Base-by-base conservation (phyloP, 2,113 vertebrate species). In the Scomber scombrus region DNA sequence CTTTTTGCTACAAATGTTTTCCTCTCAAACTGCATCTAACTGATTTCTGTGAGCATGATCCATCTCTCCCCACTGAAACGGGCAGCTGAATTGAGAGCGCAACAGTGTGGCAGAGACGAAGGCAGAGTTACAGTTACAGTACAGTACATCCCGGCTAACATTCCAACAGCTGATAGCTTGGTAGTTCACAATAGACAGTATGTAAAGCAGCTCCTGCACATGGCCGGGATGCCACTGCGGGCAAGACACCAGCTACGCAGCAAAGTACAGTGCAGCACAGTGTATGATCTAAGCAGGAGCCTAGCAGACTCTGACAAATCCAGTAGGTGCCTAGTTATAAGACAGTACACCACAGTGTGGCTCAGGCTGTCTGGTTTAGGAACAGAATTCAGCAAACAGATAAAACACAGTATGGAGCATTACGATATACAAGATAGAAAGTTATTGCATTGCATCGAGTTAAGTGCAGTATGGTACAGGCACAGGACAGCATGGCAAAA, bases 101-200 rank as follows among this genome's bases (percentile, higher is more conserved):
- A 23, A 50, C 26, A n/a, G 34, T 7, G 69, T 31, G 45, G 57
- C 63, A 61, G 47, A 15, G 63, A 45, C n/a, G 49, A 78, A n/a
- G 19, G 62, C 63, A 56, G 68, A 78, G 55, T 51, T 46, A 56
- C 47, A 74, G 50, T 40, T 31, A 6, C 18, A 34, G 73, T 52
- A 51, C 77, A 56, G 57, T 45, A 50, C 67, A 84, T 82, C 63
- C 49, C 61, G 52, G 58, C 64, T 23, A 64, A 54, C n/a, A 12
- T 71, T 71, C 67, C 71, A 85, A 64, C 75, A 85, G 79, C 69
- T 66, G 64, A 73, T 74, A 81, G 73, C 65, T 64, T 74, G 57
- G 11, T 18, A 67, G 71, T 57, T 78, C 74, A 80, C 69, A 54
- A 78, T 78, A 63, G 69, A 71, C 34, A 40, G 8, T 40, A 40